Evolutionary conservation across 2,113 vertebrate genomes (phyloP).

Genomic region (Sebastes fasciatus): DNA sequence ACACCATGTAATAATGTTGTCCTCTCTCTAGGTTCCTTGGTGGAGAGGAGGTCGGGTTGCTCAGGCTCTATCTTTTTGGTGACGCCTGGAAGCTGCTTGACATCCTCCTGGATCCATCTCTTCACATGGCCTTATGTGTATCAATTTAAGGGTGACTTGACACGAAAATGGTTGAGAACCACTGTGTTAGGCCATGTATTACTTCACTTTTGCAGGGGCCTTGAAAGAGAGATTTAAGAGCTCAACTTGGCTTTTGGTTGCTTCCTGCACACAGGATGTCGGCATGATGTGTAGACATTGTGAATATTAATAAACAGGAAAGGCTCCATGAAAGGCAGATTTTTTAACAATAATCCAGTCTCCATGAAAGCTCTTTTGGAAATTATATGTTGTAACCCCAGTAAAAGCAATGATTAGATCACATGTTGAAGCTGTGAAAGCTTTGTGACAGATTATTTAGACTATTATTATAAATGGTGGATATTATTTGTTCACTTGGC

Average conservation of each 20-base stretch:
- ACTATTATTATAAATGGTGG: background rate
- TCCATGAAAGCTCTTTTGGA: background rate
- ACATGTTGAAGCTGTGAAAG: background rate
- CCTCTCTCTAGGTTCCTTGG: too few relatives aligned
- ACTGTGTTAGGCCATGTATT: slow-evolving; percentile 2
- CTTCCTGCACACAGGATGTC: slow-evolving; percentile 40
- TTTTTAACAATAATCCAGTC: slow-evolving; percentile 18
- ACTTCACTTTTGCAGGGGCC: slow-evolving; percentile 22
- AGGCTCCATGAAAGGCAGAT: slow-evolving; percentile 5
- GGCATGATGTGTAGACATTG: slow-evolving; percentile 14
- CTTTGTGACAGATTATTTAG: too few relatives aligned
- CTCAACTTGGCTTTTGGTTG: slow-evolving; percentile 44
- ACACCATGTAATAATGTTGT: too few relatives aligned
- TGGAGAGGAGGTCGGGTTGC: too few relatives aligned
- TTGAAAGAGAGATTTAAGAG: slow-evolving; percentile 53
- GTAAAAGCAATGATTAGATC: slow-evolving; percentile 25
- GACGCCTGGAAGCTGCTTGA: too few relatives aligned
- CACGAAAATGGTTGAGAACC: too few relatives aligned
- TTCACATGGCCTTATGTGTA: too few relatives aligned
- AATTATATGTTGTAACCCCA: slow-evolving; percentile 21
- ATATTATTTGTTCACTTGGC: slow-evolving; percentile 1
- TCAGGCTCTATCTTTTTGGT: too few relatives aligned
- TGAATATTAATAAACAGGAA: slow-evolving; percentile 32
- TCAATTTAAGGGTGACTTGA: too few relatives aligned
- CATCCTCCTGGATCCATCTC: too few relatives aligned